phyloP scores from a whole-genome alignment of 2,797 vertebrate genomes.

The Hydrocynus forskahlii region DNA sequence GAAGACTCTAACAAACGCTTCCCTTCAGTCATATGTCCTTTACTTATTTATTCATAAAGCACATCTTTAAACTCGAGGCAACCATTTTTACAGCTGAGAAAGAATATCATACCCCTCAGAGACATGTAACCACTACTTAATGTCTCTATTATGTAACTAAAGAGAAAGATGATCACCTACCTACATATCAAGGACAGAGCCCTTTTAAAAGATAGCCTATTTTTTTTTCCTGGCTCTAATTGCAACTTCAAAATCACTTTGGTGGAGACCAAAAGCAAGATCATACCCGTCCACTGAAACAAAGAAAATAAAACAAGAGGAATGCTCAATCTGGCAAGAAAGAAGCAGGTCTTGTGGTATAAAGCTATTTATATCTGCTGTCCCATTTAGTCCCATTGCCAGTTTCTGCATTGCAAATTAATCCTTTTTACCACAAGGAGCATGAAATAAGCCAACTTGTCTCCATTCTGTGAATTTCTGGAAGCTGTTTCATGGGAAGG shows the following conservation, averaged over 20 bases:
- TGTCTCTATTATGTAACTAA: background rate
- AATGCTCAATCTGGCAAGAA: constrained; percentile 36
- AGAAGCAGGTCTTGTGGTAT: constrained; percentile 25
- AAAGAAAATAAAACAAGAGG: background rate
- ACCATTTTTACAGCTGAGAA: background rate
- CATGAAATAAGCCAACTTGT: constrained; percentile 68
- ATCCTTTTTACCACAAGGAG: constrained; percentile 71
- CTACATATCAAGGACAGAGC: background rate
- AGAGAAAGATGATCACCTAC: background rate
- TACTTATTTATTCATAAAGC: background rate
- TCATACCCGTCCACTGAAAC: background rate
- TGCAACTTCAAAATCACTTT: background rate
- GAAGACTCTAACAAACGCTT: background rate
- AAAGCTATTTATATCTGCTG: constrained; percentile 70
- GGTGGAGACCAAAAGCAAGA: background rate
- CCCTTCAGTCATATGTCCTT: background rate
- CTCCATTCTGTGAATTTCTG: constrained; percentile 16
- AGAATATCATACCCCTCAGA: background rate
- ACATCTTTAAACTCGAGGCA: no score
- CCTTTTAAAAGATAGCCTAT: background rate
- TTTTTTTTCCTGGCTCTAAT: background rate
- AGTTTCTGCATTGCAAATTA: constrained; percentile 71
- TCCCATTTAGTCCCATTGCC: constrained; percentile 70
- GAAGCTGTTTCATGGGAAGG: constrained; percentile 11
- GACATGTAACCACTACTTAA: background rate